Percentiles rank a stretch among this genome's conserved stretches.
Conservation (phyloP, 1,140 invertebrate genomes). For the Pemphigus obesinymphae region DNA sequence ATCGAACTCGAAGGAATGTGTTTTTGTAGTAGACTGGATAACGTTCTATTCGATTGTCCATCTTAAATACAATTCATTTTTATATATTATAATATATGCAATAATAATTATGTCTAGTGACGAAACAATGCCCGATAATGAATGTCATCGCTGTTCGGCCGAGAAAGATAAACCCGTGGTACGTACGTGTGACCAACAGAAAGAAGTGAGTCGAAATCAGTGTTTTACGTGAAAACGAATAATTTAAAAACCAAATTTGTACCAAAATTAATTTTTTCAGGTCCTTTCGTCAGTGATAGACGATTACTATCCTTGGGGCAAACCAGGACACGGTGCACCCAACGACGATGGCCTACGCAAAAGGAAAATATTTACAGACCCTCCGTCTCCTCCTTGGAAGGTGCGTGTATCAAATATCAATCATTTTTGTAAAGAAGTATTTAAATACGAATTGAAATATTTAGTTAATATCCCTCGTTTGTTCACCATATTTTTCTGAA, state of each 20-base stretch:
- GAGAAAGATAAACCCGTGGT: neutral
- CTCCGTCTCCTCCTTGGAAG: constrained; percentile 41
- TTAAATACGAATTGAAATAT: no score
- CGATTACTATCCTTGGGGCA: constrained; percentile 54
- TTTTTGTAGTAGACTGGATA: neutral
- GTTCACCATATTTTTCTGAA: no score
- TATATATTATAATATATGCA: neutral
- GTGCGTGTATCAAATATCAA: no score
- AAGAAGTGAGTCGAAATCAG: neutral
- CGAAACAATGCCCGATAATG: neutral
- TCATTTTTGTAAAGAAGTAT: no score
- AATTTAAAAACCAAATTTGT: no score
- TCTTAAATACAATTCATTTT: neutral
- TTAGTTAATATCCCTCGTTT: no score
- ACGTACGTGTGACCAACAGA: neutral
- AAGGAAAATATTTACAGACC: constrained; percentile 51
- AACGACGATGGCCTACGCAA: constrained; percentile 51
- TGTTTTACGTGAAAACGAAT: neutral
- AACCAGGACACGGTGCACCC: constrained; percentile 54
- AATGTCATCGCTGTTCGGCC: neutral
- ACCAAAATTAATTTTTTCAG: neutral
- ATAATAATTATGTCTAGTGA: neutral
- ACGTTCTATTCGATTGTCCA: no score
- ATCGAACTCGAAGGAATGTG: neutral
- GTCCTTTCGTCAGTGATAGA: neutral